Evolutionary conservation across 2,888 invertebrate genomes (phyloP), one percentile per base, ranked within the genome.

Genomic region (Molanna angustata): DNA sequence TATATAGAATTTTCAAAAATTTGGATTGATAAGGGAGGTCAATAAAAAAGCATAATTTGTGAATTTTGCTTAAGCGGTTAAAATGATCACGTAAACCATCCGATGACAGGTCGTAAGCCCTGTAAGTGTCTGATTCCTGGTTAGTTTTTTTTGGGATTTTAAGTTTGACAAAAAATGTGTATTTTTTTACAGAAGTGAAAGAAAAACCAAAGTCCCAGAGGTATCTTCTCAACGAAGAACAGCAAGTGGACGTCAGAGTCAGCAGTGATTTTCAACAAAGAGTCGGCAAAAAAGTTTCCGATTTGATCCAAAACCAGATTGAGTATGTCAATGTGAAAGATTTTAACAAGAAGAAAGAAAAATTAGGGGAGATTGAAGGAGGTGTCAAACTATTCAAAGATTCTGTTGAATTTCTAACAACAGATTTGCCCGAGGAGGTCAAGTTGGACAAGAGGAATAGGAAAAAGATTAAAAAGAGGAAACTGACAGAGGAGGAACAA

Each of bases 171-270:
- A n/a, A n/a, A n/a, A n/a, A n/a, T n/a, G n/a, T n/a, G n/a, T n/a
- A n/a, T n/a, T n/a, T n/a, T n/a, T n/a, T n/a, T n/a, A n/a, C n/a
- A n/a, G n/a, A n/a, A n/a, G n/a, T n/a, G 37, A 52, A 63, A 61
- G 60, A 19, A 40, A 45, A 61, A 41, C 63, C 43, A 4, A 70
- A 69, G 56, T 76, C 77, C 0, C 69, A 72, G 51, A 66, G 76
- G 46, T 68, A 73, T 62, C 61, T 76, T 37, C 69, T 70, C 31
- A 70, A 68, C 56, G 67, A 78, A 6, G 69, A 74, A 32, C 78
- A 79, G 57, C 78, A 80, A 58, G 80, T 78, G 61, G 79, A 79
- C 64, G 69, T 76, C 1, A 74, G 73, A 61, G 76, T 80, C 1
- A 78, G 80, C 2, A 70, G 71, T 14, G 72, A 76, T 60, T 70